phyloP scores from a whole-genome alignment of 2,113 vertebrate species.

The Orycteropus afer region DNA sequence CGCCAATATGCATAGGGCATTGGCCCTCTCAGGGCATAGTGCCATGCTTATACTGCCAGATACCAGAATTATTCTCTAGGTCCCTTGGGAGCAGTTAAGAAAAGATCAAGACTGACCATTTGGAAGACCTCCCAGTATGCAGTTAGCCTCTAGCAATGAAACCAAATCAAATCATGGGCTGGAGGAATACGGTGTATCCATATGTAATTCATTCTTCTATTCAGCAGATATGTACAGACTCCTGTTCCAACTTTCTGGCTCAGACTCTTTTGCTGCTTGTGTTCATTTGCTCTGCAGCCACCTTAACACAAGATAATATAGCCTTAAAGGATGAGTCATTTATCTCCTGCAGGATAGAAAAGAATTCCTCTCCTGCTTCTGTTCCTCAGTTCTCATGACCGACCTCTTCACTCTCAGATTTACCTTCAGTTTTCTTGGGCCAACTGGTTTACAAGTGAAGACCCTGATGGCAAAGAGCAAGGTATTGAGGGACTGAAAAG shows the following conservation, averaged over 20 bases:
- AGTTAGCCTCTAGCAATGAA: conserved; percentile 63
- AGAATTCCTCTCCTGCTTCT: not conserved
- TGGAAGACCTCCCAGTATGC: conserved; percentile 71
- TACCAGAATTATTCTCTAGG: conserved; percentile 54
- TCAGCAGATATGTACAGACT: conserved; percentile 15
- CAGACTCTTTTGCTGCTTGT: not conserved
- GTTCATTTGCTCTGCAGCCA: not conserved
- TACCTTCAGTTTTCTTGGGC: not conserved
- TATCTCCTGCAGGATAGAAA: not conserved
- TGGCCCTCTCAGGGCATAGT: conserved; percentile 14
- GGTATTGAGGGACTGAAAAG: not conserved
- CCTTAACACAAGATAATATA: not conserved
- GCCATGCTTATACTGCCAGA: conserved; percentile 56
- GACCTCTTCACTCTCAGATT: not conserved
- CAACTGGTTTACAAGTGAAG: not conserved
- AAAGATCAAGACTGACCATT: conserved; percentile 71
- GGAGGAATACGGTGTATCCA: conserved; percentile 30
- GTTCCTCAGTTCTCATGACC: not conserved
- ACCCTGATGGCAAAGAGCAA: not conserved
- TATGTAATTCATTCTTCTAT: conserved; percentile 1
- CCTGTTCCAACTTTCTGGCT: not conserved
- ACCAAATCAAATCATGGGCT: conserved; percentile 59
- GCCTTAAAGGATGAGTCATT: not conserved
- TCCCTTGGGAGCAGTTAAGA: conserved; percentile 66
- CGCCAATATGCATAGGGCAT: not conserved